phyloP scores from a whole-genome alignment of 2,113 vertebrate genomes.

The Pseudopipra pipra region DNA sequence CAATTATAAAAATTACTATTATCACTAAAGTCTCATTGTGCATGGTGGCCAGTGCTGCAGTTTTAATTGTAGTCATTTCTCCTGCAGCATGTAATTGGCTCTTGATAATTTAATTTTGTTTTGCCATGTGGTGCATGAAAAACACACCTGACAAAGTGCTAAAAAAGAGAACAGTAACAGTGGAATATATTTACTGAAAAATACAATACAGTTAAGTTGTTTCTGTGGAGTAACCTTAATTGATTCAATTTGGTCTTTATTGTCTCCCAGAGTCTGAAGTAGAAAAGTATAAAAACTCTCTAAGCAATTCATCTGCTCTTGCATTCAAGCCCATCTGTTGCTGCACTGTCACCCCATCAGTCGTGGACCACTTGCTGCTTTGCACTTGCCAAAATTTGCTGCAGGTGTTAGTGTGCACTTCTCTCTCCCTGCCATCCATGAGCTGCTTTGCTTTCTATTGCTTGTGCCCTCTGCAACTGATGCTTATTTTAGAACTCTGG shows the following conservation, averaged over 20 bases:
- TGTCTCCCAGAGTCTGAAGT: not conserved
- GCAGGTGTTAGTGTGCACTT: not conserved
- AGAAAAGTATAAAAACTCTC: not conserved
- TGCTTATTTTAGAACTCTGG: not conserved
- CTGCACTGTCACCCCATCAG: not conserved
- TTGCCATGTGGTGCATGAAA: not conserved
- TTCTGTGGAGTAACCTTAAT: not conserved
- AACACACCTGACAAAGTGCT: not conserved
- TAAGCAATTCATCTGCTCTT: not conserved
- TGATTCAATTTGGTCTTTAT: not conserved
- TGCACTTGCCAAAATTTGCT: not conserved
- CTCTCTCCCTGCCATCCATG: not conserved
- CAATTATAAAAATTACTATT: not conserved
- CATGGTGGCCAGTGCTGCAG: not conserved
- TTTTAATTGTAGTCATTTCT: not conserved
- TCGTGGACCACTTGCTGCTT: not conserved
- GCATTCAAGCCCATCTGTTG: not conserved
- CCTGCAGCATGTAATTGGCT: not conserved
- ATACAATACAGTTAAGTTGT: not conserved
- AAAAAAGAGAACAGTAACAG: not conserved
- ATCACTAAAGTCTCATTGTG: not conserved
- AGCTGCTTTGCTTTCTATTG: slow-evolving; percentile 13
- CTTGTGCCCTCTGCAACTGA: slow-evolving; percentile 9
- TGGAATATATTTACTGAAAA: not conserved
- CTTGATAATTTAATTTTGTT: not conserved